Evolutionary conservation across 2,888 invertebrate species (phyloP), one percentile per base, ranked within the genome.

Genomic region (Catocala nupta): DNA sequence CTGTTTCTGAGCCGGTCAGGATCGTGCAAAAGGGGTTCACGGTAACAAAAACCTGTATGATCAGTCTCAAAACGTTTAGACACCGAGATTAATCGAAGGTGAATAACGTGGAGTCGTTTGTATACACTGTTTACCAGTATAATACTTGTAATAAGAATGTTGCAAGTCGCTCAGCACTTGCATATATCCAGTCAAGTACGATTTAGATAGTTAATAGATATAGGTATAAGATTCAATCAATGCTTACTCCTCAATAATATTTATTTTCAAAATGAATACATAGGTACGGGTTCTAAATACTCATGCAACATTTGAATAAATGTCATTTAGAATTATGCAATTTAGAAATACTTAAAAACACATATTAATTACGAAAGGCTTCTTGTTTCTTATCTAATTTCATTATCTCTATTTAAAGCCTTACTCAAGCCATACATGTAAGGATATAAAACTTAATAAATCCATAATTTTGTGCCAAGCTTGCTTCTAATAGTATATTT

Each of bases 1-100:
- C 77, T 67, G 65, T 79, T 77, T 80, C 77, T 78, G 72, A 85
- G 86, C 84, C 80, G 85, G 82, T 82, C 78, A 81, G 66, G 63
- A 70, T 66, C 71, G 70, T 66, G 71, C 74, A 73, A 71, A 74
- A 80, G 69, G 71, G 77, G 75, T 71, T 77, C 66, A 68, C 56
- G 59, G 70, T 65, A 66, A 68, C 65, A 63, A 53, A 65, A 76
- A 75, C 70, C 65, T 68, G 68, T 75, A 70, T 49, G 55, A 54
- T 61, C 59, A 39, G 55, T 54, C 53, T 50, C 44, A 56, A 34
- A 54, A 52, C 49, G 16, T 68, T 65, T 64, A 55, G 63, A 61
- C 61, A 52, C 43, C n/a, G 50, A 58, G 59, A 67, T 67, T 65
- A 65, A 59, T 69, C 47, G 8, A 59, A 49, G 60, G 57, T 53